Evolutionary conservation across 2,888 invertebrate species (phyloP).

Genomic region (Hermodice carunculata): DNA sequence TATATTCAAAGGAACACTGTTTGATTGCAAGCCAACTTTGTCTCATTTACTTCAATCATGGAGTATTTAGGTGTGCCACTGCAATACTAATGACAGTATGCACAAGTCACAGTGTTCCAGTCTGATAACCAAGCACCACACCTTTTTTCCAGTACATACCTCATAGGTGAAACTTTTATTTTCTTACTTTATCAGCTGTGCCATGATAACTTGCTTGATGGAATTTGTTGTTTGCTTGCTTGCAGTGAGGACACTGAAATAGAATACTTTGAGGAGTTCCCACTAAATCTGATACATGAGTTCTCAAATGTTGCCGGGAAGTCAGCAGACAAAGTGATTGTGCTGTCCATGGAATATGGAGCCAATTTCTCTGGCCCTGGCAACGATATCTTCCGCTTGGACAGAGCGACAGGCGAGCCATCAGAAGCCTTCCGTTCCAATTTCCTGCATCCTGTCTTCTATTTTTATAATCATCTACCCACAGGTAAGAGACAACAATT

Average conservation of each 20-base stretch:
- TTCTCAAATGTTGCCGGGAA: conserved; percentile 63
- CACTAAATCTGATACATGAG: conserved; percentile 64
- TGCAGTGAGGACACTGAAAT: conserved; percentile 15
- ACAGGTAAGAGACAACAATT: conserved; percentile 56
- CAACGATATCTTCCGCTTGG: conserved; percentile 68
- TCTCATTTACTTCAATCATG: too few relatives aligned
- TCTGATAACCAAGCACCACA: too few relatives aligned
- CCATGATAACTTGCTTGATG: too few relatives aligned
- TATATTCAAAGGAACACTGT: too few relatives aligned
- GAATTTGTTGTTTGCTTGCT: neutral
- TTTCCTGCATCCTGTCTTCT: conserved; percentile 71
- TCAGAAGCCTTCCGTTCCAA: conserved; percentile 69
- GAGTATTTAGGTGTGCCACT: too few relatives aligned
- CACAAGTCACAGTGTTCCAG: too few relatives aligned
- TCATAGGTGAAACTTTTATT: too few relatives aligned
- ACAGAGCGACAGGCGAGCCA: conserved; percentile 68
- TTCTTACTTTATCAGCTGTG: too few relatives aligned
- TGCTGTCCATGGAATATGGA: conserved; percentile 40
- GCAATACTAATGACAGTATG: too few relatives aligned
- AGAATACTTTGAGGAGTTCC: conserved; percentile 68
- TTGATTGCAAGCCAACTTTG: too few relatives aligned
- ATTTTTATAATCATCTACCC: conserved; percentile 68
- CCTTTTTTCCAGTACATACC: too few relatives aligned
- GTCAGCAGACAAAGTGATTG: conserved; percentile 38
- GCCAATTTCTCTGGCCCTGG: conserved; percentile 51